Evolutionary conservation across 2,113 vertebrate species (phyloP).

Genomic region (Antechinus stuartii): DNA sequence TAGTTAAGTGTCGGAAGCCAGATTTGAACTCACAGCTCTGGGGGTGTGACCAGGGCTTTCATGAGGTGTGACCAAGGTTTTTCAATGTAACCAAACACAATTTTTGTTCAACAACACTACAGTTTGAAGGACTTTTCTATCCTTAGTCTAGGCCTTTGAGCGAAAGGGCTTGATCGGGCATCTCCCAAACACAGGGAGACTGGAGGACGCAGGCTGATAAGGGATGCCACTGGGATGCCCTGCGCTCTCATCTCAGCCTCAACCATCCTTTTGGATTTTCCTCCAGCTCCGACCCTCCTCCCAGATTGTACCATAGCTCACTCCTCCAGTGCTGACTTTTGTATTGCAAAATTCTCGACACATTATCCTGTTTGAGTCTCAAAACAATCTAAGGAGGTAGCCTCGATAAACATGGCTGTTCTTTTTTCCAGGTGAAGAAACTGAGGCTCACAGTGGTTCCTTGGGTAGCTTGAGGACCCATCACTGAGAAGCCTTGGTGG

Average conservation of each 20-base stretch:
- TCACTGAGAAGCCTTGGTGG: background rate
- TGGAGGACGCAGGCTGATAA: background rate
- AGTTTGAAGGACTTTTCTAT: background rate
- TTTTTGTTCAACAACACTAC: background rate
- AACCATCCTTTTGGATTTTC: background rate
- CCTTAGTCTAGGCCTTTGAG: background rate
- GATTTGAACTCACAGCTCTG: background rate
- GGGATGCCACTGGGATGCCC: background rate
- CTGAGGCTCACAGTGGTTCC: background rate
- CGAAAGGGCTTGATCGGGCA: background rate
- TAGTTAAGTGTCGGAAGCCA: background rate
- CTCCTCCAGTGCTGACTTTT: background rate
- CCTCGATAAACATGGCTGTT: background rate
- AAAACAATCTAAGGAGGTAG: background rate
- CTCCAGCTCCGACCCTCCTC: background rate
- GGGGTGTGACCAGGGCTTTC: background rate
- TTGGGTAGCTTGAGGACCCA: background rate
- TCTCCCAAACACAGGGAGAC: background rate
- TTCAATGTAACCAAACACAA: background rate
- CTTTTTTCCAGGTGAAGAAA: background rate
- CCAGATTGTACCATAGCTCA: background rate
- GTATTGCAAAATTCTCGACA: background rate
- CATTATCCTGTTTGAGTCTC: background rate
- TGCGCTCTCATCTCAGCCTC: background rate
- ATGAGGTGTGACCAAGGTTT: background rate